phyloP scores from a whole-genome alignment of 1,140 invertebrate genomes.

The Acromyrmex heyeri region DNA sequence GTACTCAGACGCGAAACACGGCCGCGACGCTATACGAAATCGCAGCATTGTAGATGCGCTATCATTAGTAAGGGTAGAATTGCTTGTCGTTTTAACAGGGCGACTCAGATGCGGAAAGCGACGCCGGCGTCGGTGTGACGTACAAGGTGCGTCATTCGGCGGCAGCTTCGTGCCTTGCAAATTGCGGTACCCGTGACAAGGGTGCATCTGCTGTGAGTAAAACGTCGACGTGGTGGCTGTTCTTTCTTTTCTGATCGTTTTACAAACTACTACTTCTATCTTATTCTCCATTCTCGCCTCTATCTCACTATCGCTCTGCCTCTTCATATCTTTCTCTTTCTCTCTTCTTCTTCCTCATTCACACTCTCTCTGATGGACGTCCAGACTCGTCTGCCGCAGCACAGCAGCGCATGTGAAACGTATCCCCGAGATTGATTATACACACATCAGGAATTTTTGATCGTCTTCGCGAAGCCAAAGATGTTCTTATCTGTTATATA shows the following conservation, averaged over 20 bases:
- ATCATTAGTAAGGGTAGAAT: conserved; percentile 84
- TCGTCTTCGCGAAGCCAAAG: conserved; percentile 18
- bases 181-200: conserved; percentile 85
- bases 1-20: conserved; percentile 12
- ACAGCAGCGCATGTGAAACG: conserved; percentile 65
- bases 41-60: conserved; percentile 20
- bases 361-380: conserved; percentile 42
- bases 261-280: background rate
- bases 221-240: conserved; percentile 70
- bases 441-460: conserved; percentile 22
- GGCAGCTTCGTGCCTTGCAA: conserved; percentile 85
- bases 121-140: conserved; percentile 84
- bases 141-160: conserved; percentile 86
- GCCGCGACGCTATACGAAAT: conserved; percentile 48
- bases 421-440: conserved; percentile 32
- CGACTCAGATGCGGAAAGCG: conserved; percentile 86
- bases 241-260: conserved; percentile 17
- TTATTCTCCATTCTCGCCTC: conserved; percentile 1
- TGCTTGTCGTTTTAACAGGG: conserved; percentile 85
- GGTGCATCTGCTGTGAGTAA: conserved; percentile 86
- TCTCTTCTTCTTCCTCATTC: conserved; percentile 37
- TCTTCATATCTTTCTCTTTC: conserved; percentile 39
- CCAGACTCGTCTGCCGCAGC: conserved; percentile 53
- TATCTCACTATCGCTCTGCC: conserved; percentile 20
- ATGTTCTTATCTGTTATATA: conserved; percentile 25